Conservation (phyloP, 2,797 vertebrate genomes). For the Artibeus lituratus region DNA sequence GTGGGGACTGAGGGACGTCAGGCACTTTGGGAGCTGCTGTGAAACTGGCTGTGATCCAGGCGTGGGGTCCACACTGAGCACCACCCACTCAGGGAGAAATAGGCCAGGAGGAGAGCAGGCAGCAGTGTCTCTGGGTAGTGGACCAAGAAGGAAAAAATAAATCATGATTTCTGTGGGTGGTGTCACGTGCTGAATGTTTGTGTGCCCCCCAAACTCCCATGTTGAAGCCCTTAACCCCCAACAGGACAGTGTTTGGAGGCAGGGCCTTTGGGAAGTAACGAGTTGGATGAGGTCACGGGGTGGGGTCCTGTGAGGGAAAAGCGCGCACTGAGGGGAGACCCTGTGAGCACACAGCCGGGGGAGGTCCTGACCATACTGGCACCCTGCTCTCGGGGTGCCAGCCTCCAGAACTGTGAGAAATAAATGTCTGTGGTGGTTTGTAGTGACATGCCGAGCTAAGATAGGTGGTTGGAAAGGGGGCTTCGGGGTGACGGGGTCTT, state of each 20-base stretch:
- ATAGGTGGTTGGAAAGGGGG: neutral
- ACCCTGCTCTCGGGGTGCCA: neutral
- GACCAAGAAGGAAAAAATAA: neutral
- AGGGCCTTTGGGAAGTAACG: neutral
- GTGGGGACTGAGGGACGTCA: fast-evolving
- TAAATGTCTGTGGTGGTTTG: neutral
- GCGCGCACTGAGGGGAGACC: neutral
- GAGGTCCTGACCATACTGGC: neutral
- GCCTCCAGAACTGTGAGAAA: neutral
- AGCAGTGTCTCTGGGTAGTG: neutral
- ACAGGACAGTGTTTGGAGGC: neutral
- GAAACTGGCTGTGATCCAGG: neutral
- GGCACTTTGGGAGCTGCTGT: neutral
- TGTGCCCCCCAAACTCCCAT: neutral
- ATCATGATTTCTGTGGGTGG: neutral
- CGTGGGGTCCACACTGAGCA: neutral
- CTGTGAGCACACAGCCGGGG: fast-evolving
- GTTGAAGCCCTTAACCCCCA: neutral
- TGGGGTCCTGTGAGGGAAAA: neutral
- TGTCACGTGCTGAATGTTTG: neutral
- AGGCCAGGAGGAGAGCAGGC: neutral
- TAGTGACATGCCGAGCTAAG: neutral
- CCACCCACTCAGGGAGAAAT: neutral
- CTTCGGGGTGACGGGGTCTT: neutral
- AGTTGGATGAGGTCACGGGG: neutral